phyloP scores from a whole-genome alignment of 2,113 vertebrate species.

The Eulacestoma nigropectus region DNA sequence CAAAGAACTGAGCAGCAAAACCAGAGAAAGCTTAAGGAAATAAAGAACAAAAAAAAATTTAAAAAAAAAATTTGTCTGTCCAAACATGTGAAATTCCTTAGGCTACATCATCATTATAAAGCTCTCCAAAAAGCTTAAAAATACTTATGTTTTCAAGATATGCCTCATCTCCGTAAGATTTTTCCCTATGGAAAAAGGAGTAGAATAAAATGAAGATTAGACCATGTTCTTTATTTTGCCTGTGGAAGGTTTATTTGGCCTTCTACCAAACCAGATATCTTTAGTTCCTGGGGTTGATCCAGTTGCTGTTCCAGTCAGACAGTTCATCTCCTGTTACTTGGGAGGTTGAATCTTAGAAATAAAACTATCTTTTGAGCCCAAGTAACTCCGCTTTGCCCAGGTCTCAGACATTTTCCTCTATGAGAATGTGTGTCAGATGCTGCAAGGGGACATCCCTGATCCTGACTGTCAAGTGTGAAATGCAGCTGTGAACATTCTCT shows the following conservation, averaged over 20 bases:
- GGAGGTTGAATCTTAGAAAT: neutral
- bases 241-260: conserved; percentile 40
- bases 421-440: neutral
- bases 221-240: neutral
- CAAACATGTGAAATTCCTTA: conserved; percentile 2
- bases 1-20: neutral
- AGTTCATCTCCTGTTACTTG: neutral
- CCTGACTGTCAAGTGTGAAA: neutral
- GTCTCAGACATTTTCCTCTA: neutral
- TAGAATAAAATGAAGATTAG: conserved; percentile 4
- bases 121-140: neutral
- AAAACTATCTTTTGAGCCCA: neutral
- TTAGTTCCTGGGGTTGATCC: conserved; percentile 4
- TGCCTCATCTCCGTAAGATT: conserved; percentile 6
- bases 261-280: conserved; percentile 37
- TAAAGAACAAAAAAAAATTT: neutral
- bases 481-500: fast-evolving
- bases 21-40: neutral
- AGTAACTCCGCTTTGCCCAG: neutral
- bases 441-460: neutral
- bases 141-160: neutral
- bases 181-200: neutral
- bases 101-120: neutral
- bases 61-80: neutral
- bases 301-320: neutral